Evolutionary conservation across 2,888 invertebrate genomes (phyloP).

Genomic region (Amphimallon solstitiale): DNA sequence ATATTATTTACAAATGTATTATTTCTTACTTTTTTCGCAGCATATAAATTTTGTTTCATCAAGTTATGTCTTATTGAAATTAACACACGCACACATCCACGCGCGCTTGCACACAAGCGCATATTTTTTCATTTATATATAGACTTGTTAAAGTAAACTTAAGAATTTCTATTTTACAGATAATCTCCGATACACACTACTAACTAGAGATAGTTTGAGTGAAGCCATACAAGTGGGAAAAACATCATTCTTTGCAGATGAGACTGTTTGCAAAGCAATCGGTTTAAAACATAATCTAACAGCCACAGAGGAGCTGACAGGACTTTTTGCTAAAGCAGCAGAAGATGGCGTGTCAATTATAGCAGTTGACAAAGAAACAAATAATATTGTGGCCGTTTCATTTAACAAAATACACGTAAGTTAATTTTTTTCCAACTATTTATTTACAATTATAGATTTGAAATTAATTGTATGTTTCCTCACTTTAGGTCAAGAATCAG

Average conservation of each 20-base stretch:
- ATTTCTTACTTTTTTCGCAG: too few species aligned
- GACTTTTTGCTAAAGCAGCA: constrained; percentile 69
- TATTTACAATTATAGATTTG: neutral
- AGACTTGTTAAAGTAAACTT: too few species aligned
- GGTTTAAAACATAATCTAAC: constrained; percentile 68
- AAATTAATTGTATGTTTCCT: neutral
- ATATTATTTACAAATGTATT: too few species aligned
- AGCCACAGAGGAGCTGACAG: constrained; percentile 69
- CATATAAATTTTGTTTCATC: too few species aligned
- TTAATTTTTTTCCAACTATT: too few species aligned
- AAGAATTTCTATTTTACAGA: constrained; percentile 63
- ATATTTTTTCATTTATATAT: too few species aligned
- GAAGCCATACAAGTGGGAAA: constrained; percentile 69
- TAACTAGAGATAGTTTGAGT: constrained; percentile 68
- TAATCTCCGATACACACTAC: constrained; percentile 68
- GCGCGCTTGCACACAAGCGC: too few species aligned
- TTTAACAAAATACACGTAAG: constrained; percentile 76
- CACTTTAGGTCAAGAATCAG: constrained; percentile 52
- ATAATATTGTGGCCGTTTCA: constrained; percentile 68
- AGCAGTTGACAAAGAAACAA: constrained; percentile 66
- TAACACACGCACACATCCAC: too few species aligned
- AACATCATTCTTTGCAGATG: constrained; percentile 69
- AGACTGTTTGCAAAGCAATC: constrained; percentile 68
- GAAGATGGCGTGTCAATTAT: constrained; percentile 73
- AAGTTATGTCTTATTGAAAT: too few species aligned